Percentiles rank a stretch among this genome's conserved stretches.
Evolutionary conservation across 2,797 vertebrate species (phyloP).

Genomic region (Telmatherina bonti): DNA sequence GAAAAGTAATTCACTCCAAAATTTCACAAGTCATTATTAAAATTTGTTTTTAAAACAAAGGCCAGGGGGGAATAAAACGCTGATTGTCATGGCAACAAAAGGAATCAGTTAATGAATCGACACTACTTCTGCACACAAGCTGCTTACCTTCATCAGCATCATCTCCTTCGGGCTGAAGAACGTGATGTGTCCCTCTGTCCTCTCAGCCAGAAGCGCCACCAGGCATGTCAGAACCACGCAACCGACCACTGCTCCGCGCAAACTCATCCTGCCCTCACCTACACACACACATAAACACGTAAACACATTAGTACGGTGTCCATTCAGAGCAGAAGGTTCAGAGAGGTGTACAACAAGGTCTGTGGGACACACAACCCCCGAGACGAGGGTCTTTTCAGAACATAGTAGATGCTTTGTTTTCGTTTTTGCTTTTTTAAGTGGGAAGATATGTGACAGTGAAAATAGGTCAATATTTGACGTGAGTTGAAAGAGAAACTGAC

Average conservation of each 20-base stretch:
- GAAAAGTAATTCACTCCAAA: background rate
- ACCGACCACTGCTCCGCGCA: conserved; percentile 65
- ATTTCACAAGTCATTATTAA: background rate
- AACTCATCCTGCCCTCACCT: conserved; percentile 67
- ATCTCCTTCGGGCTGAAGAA: conserved; percentile 87
- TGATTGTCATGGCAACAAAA: too few species aligned
- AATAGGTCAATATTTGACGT: conserved; percentile 45
- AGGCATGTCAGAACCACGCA: conserved; percentile 76
- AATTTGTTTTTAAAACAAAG: too few species aligned
- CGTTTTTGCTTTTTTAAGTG: conserved; percentile 4
- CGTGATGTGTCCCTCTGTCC: conserved; percentile 82
- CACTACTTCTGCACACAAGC: background rate
- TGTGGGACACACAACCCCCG: conserved; percentile 2
- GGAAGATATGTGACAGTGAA: conserved; percentile 17
- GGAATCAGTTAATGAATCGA: too few species aligned
- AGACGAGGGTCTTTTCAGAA: conserved; percentile 9
- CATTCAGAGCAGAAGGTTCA: conserved; percentile 14
- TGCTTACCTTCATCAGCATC: conserved; percentile 83
- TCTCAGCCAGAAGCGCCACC: conserved; percentile 78
- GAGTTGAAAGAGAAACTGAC: conserved; percentile 17
- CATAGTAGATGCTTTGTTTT: background rate
- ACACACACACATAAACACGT: conserved; percentile 20
- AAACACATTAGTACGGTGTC: background rate
- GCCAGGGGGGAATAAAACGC: too few species aligned
- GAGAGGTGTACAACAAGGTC: background rate